Conservation (phyloP, 2,888 invertebrate genomes). For the Sturmia bella region DNA sequence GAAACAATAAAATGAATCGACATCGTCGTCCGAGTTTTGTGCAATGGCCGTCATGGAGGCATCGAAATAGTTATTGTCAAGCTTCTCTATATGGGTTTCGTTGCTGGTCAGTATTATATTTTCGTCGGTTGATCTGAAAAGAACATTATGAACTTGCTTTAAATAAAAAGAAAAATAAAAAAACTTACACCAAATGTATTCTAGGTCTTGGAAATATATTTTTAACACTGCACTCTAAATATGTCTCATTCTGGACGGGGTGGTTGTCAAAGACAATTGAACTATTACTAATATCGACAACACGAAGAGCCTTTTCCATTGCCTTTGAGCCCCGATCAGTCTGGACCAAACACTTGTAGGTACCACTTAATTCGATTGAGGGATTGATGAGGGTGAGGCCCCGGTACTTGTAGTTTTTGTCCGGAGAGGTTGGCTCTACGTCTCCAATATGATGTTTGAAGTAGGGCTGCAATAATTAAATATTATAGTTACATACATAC, state of each 20-base stretch:
- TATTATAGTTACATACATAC: neutral
- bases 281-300: slow-evolving; percentile 71
- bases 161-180: too few species aligned
- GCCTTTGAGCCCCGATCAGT: slow-evolving; percentile 82
- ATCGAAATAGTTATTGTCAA: slow-evolving; percentile 58
- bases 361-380: slow-evolving; percentile 87
- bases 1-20: slow-evolving; percentile 57
- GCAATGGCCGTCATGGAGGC: slow-evolving; percentile 58
- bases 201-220: slow-evolving; percentile 71
- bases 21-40: slow-evolving; percentile 49
- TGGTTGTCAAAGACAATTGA: slow-evolving; percentile 66
- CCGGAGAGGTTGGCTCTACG: slow-evolving; percentile 85
- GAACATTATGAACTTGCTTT: too few species aligned
- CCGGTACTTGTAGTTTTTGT: slow-evolving; percentile 87
- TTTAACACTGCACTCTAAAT: slow-evolving; percentile 70
- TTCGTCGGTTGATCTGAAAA: slow-evolving; percentile 30
- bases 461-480: slow-evolving; percentile 70
- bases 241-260: slow-evolving; percentile 70
- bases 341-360: slow-evolving; percentile 87
- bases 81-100: slow-evolving; percentile 40
- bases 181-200: slow-evolving; percentile 70
- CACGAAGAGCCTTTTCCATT: slow-evolving; percentile 68
- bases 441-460: slow-evolving; percentile 85
- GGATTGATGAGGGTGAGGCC: slow-evolving; percentile 87
- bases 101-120: slow-evolving; percentile 53